Percentiles rank a stretch among this genome's conserved stretches.
These are phyloP conservation scores for Carassius carassius DNA, from an alignment of 2,113 vertebrate species.

Conservation along the genomic window DNA sequence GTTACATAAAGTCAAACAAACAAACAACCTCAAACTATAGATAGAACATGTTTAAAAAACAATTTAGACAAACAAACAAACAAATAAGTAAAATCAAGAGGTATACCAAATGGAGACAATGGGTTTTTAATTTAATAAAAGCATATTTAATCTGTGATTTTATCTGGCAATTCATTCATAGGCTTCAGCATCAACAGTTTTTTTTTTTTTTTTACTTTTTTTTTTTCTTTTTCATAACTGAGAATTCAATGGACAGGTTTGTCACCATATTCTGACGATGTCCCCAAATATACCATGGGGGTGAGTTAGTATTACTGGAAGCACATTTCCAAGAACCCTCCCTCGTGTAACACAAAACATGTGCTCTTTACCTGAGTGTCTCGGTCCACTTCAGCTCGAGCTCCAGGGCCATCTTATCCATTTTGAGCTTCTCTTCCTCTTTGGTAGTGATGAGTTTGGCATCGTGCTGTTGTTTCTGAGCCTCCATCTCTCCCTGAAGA, in stretches of 20 bases:
- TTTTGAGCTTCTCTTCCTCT: slow-evolving; percentile 91
- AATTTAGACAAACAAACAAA: no score
- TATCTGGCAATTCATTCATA: no score
- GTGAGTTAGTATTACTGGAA: neutral
- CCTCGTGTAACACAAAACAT: neutral
- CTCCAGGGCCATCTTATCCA: slow-evolving; percentile 91
- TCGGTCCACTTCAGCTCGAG: slow-evolving; percentile 98
- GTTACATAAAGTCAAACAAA: no score
- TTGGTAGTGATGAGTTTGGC: slow-evolving; percentile 84
- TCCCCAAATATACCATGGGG: neutral
- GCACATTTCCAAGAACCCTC: neutral
- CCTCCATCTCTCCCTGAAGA: slow-evolving; percentile 86
- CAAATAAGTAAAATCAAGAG: no score
- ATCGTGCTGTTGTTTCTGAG: slow-evolving; percentile 89
- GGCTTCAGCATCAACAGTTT: no score
- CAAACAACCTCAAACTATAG: no score
- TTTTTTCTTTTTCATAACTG: neutral
- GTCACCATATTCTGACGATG: neutral
- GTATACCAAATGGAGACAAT: no score
- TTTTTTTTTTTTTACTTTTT: neutral
- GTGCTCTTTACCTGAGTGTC: slow-evolving; percentile 83
- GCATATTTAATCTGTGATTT: no score
- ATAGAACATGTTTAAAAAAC: no score
- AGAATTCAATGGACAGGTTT: no score
- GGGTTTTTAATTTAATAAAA: no score